These are phyloP conservation scores for Phaedon cochleariae DNA, from an alignment of 2,888 invertebrate species.

Conservation along the genomic window DNA sequence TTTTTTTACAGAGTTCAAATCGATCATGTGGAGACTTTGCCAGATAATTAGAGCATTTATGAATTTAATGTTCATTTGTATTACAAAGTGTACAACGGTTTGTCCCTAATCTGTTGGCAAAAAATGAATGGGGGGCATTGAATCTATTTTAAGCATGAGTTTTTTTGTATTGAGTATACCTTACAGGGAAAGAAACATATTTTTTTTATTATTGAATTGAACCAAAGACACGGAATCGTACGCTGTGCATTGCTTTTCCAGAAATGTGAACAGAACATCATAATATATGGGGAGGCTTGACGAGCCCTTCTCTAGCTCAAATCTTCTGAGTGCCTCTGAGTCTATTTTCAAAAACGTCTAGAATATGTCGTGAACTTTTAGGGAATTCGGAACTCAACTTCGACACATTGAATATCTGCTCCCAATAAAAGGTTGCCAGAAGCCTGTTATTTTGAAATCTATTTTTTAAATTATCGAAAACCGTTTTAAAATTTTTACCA, in stretches of 20 bases:
- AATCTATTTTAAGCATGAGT: not conserved
- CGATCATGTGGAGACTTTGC: not conserved
- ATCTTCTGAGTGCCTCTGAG: not conserved
- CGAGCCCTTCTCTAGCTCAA: not conserved
- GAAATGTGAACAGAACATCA: not conserved
- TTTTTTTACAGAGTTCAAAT: not conserved
- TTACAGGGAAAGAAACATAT: too few species aligned
- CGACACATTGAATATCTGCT: not conserved
- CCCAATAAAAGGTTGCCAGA: slow-evolving; percentile 1
- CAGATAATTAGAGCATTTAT: slow-evolving; percentile 1
- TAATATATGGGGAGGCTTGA: not conserved
- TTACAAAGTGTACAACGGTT: not conserved
- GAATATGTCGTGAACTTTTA: not conserved
- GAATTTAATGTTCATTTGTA: not conserved
- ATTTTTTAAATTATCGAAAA: not conserved
- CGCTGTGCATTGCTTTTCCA: not conserved
- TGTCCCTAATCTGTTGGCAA: not conserved
- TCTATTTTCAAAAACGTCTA: slow-evolving; percentile 4
- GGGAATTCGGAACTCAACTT: not conserved
- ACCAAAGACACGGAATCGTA: not conserved
- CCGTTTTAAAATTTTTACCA: not conserved
- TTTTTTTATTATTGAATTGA: too few species aligned
- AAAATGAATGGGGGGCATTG: not conserved
- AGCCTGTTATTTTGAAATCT: slow-evolving; percentile 4
- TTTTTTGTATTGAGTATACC: not conserved